These are phyloP conservation scores for Lanistes nyassanus DNA, from an alignment of 1,140 invertebrate genomes.

Conservation along the genomic window DNA sequence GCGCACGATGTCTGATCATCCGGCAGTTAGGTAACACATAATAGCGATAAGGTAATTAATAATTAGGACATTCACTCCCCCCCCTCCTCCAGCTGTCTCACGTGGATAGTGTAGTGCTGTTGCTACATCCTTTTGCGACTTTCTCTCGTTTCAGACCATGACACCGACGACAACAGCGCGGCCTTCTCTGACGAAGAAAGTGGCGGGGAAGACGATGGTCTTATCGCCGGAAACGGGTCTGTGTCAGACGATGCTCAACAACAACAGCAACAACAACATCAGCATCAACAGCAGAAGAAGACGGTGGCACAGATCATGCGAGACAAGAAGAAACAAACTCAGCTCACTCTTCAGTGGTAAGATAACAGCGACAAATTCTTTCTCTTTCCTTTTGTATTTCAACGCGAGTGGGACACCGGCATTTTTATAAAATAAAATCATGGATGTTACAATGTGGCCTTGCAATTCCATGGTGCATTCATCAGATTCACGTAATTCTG, in stretches of 20 bases:
- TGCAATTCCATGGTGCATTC: too few relatives aligned
- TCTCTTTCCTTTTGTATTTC: not conserved
- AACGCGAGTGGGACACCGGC: too few relatives aligned
- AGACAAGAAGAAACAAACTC: slow-evolving; percentile 63
- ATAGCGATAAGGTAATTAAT: not conserved
- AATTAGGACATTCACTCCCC: not conserved
- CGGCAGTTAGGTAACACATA: too few relatives aligned
- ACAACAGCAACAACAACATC: slow-evolving; percentile 41
- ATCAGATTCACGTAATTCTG: too few relatives aligned
- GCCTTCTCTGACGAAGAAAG: slow-evolving; percentile 41
- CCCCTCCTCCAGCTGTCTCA: not conserved
- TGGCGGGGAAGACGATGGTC: slow-evolving; percentile 49
- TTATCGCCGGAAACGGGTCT: slow-evolving; percentile 17
- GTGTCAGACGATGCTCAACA: slow-evolving; percentile 18
- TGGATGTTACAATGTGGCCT: too few relatives aligned
- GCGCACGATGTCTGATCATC: too few relatives aligned
- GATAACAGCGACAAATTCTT: slow-evolving; percentile 12
- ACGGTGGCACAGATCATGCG: slow-evolving; percentile 63
- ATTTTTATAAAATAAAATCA: too few relatives aligned
- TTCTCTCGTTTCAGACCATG: slow-evolving; percentile 35
- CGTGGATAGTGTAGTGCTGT: not conserved
- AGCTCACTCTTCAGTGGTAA: slow-evolving; percentile 59
- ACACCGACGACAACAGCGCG: slow-evolving; percentile 36
- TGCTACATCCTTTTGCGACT: not conserved
- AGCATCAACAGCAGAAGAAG: slow-evolving; percentile 51